Conservation (phyloP, 2,113 vertebrate species). For the Fulica atra region DNA sequence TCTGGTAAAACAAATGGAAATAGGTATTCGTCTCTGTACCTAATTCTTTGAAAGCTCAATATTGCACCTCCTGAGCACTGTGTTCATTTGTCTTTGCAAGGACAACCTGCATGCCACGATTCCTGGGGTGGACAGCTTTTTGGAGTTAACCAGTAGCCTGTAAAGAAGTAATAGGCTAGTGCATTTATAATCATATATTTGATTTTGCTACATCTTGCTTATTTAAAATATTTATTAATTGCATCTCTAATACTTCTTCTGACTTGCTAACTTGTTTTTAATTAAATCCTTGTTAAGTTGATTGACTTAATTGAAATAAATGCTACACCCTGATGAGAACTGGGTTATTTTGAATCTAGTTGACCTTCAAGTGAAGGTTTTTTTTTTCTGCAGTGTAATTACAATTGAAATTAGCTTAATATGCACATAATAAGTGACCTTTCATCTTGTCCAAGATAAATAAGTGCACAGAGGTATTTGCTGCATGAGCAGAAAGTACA, state of each 20-base stretch:
- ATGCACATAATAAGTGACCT: constrained; percentile 30
- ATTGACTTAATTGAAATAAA: constrained; percentile 59
- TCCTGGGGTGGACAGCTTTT: background rate
- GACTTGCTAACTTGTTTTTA: constrained; percentile 61
- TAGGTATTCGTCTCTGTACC: background rate
- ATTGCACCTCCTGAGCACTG: background rate
- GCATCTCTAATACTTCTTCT: constrained; percentile 2
- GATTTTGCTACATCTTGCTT: background rate
- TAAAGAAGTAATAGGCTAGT: background rate
- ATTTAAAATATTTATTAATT: constrained; percentile 56
- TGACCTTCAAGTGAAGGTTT: constrained; percentile 39
- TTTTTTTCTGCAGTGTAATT: constrained; percentile 48
- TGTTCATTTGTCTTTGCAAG: background rate
- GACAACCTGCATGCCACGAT: background rate
- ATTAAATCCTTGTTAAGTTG: constrained; percentile 47
- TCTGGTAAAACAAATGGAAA: background rate
- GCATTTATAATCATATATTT: background rate
- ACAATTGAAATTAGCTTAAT: constrained; percentile 37
- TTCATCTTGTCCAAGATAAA: constrained; percentile 26
- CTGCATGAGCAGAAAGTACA: background rate
- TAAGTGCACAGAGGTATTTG: background rate
- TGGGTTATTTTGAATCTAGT: constrained; percentile 53
- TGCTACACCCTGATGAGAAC: constrained; percentile 49
- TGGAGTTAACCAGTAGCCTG: background rate
- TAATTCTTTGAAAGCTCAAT: background rate